Base-by-base conservation (phyloP, 2,888 invertebrate species). In the Cheilosia impressa region DNA sequence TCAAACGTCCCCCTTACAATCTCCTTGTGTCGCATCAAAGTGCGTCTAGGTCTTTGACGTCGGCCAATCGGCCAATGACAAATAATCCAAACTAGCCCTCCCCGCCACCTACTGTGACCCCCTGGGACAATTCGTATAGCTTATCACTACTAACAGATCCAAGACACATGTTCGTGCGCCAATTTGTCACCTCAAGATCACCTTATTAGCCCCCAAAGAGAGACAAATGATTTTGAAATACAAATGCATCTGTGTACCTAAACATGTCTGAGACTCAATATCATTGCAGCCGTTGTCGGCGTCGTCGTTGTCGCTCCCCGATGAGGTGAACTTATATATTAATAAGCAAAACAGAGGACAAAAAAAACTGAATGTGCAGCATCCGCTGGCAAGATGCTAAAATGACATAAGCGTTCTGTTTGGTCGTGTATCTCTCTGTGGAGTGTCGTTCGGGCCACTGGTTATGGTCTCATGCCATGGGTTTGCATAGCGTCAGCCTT, bases 331-430 rank as follows among this genome's bases (percentile, higher is more conserved):
- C 60, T 84, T 71, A 84, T 84, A 84, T 84, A 75, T 76, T 68
- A 75, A 69, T 79, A 73, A 69, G 45, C 43, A 19, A 58, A 73
- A 66, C 31, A 55, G 15, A 78, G 27, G 27, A 1, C 5, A 63
- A 68, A 60, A 63, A 63, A 60, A 31, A 9, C 9, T 65, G 53
- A 75, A 22, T 69, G 83, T 80, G 75, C 84, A 80, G 84, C 84
- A 84, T 84, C 84, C 84, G 84, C 50, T 65, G 55, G 75, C 57
- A 38, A 72, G 66, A 63, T 50, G 60, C 66, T 76, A 47, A 55
- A 84, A 71, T 84, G 84, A 84, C 80, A 84, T 84, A 84, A 84
- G 80, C 80, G 53, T 47, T 84, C 65, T 75, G 69, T 75, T 84
- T 76, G 68, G 63, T 79, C 65, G 58, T 60, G 75, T 75, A 66